phyloP scores from a whole-genome alignment of 2,797 vertebrate species.

The Enteromius paludinosus region DNA sequence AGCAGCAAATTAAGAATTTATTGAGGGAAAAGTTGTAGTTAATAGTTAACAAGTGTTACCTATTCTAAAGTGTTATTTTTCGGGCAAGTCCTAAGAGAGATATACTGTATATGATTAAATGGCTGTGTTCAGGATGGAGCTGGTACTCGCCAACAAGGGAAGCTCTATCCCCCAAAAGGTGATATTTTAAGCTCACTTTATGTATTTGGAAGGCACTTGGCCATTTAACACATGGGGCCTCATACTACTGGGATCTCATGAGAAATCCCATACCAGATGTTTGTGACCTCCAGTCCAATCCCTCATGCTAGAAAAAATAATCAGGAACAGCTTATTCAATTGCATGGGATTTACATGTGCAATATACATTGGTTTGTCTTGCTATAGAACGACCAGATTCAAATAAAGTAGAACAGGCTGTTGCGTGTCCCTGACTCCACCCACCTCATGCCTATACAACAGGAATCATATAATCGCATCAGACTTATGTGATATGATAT shows the following conservation, averaged over 20 bases:
- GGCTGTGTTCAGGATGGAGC: neutral
- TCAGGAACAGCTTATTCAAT: conserved; percentile 46
- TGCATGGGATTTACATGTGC: conserved; percentile 34
- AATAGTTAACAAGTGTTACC: too few species aligned
- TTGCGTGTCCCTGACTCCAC: conserved; percentile 5
- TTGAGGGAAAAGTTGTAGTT: too few species aligned
- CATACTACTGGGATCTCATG: neutral
- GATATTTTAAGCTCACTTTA: conserved; percentile 13
- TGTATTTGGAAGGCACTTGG: conserved; percentile 20
- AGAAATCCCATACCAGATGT: conserved; percentile 51
- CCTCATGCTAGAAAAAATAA: conserved; percentile 21
- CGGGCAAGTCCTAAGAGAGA: neutral
- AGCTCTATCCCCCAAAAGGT: neutral
- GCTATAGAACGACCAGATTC: conserved; percentile 30
- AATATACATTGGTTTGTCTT: conserved; percentile 32
- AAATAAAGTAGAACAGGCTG: conserved; percentile 41
- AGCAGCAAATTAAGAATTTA: too few species aligned
- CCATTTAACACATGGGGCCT: conserved; percentile 2
- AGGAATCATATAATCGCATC: conserved; percentile 38
- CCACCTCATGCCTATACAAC: conserved; percentile 27
- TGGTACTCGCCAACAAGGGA: neutral
- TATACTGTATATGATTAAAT: neutral
- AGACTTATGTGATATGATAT: conserved; percentile 44
- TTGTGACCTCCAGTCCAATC: conserved; percentile 39
- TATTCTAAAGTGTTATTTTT: too few species aligned